These are phyloP conservation scores for Poeciliopsis presidionis DNA, from an alignment of 2,797 vertebrate genomes.

Conservation along the genomic window DNA sequence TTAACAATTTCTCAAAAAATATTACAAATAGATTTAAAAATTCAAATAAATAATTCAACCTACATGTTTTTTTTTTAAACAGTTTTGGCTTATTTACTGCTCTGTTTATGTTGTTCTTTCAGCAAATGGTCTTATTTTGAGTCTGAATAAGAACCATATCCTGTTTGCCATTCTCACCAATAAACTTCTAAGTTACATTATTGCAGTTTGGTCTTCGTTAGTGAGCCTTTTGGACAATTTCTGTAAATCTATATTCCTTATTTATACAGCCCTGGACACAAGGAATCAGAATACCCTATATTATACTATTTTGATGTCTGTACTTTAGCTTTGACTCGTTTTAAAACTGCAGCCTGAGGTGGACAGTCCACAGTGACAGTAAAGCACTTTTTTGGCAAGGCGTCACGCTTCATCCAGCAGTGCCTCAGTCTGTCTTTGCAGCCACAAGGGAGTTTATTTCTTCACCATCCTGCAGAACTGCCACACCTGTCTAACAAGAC, in stretches of 20 bases:
- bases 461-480: constrained; percentile 39
- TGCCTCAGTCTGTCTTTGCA: constrained; percentile 51
- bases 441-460: constrained; percentile 45
- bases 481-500: constrained; percentile 38
- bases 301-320: not conserved
- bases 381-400: constrained; percentile 38
- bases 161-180: not conserved
- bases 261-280: not conserved
- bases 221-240: not conserved
- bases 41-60: too few species aligned
- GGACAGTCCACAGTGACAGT: constrained; percentile 38
- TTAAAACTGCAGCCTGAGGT: constrained; percentile 49
- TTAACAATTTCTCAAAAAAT: too few species aligned
- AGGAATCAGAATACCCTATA: not conserved
- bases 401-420: constrained; percentile 49
- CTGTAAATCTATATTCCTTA: not conserved
- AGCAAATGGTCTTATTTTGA: too few species aligned
- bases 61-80: too few species aligned
- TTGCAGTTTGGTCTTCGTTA: not conserved
- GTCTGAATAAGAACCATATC: not conserved
- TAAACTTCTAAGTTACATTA: not conserved
- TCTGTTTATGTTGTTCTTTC: too few species aligned
- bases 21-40: too few species aligned
- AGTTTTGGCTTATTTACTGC: too few species aligned
- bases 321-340: not conserved